Conservation (phyloP, 2,797 vertebrate species). For the Paedocypris micromegethes region DNA sequence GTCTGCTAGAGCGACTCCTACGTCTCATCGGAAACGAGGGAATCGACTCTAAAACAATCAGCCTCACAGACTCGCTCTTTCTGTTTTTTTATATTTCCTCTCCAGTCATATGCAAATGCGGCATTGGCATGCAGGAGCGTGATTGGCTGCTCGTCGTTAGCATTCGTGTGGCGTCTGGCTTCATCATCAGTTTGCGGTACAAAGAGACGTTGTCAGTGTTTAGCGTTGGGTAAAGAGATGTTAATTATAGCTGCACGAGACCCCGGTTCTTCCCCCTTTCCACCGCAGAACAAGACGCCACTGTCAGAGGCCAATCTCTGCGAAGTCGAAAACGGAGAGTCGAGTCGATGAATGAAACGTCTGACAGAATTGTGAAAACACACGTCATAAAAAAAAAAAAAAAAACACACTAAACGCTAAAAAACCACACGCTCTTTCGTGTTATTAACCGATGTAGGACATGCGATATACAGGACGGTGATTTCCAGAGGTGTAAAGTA, state of each 20-base stretch:
- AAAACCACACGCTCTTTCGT: too few species aligned
- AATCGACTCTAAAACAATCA: constrained; percentile 37
- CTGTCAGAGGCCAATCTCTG: constrained; percentile 41
- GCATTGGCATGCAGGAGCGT: constrained; percentile 61
- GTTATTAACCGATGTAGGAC: too few species aligned
- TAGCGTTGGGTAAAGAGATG: constrained; percentile 65
- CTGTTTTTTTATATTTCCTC: constrained; percentile 43
- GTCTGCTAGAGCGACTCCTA: constrained; percentile 2
- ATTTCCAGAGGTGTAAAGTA: neutral
- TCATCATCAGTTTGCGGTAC: constrained; percentile 74
- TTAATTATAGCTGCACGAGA: constrained; percentile 57
- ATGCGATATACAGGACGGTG: neutral
- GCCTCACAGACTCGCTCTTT: constrained; percentile 38
- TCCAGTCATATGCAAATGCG: constrained; percentile 70
- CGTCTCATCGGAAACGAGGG: constrained; percentile 29
- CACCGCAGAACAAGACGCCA: constrained; percentile 53
- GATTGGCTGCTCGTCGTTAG: constrained; percentile 72
- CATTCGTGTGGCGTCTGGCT: constrained; percentile 72
- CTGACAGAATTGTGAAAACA: constrained; percentile 46
- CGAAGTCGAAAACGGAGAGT: constrained; percentile 49
- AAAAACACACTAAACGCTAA: too few species aligned
- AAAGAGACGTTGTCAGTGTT: constrained; percentile 83
- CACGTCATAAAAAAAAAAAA: neutral
- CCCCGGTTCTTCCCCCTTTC: constrained; percentile 54
- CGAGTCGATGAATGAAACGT: constrained; percentile 53